Evolutionary conservation across 2,888 invertebrate species (phyloP), one percentile per base, ranked within the genome.

Genomic region (Stratiomys singularior): DNA sequence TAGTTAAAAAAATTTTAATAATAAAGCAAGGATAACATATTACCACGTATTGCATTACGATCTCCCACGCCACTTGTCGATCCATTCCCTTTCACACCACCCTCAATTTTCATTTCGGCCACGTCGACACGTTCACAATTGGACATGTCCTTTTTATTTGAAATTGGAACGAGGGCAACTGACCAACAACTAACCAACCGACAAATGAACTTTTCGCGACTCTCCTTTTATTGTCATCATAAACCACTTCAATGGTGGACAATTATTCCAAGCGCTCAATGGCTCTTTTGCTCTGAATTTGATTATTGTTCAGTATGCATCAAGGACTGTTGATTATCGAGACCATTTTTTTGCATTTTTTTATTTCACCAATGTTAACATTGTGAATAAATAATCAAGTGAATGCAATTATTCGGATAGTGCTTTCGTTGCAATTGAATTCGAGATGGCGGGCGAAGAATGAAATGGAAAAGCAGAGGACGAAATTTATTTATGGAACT

Each of bases 341-440:
- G 37, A 52, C 52, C 4, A 13, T 52, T 52, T 52, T 52, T 52
- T 15, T n/a, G n/a, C 15, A 52, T 52, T 18, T 18, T 52, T 13
- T 37, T n/a, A n/a, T 37, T 37, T 37, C 37, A 37, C 3, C 37
- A 37, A 37, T 37, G 37, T 37, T 37, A 37, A 37, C 37, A 37
- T 4, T 52, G 52, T 52, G 52, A 18, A 52, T 52, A 18, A 37
- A 52, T 52, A 52, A 52, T 52, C 52, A 52, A 52, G 52, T 52
- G 52, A 52, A 52, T 52, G 52, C 52, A 52, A 52, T 52, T 52
- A 52, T 18, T 52, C n/a, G 52, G 52, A 4, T 3, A 52, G 52
- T 9, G 52, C 52, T 52, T 52, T n/a, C 18, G 52, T 4, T 52
- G 4, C 15, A 52, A 52, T 52, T 52, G 52, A 52, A 52, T 9